Base-by-base conservation (phyloP, 2,113 vertebrate genomes). In the Calonectris borealis region DNA sequence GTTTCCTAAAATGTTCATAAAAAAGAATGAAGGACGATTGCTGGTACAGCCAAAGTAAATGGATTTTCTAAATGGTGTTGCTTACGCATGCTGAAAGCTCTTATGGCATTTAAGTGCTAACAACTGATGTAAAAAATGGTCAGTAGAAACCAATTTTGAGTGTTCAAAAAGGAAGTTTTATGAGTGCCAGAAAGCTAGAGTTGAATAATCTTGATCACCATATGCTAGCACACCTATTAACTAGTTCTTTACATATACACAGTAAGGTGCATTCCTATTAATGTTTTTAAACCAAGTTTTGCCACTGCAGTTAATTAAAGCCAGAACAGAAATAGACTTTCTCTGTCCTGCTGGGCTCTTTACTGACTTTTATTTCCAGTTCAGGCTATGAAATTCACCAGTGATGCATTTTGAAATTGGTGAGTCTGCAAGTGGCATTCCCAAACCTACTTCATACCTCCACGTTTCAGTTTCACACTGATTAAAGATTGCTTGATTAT, bases 1-100 rank as follows among this genome's bases (percentile, higher is more conserved):
- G 66, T 92, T 92, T 79, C 55, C 48, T 86, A 55, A 93, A 95
- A 83, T 7, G 75, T 64, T 92, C 70, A 46, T 83, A 51, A 64
- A 49, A 58, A 60, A 58, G n/a, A 75, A 87, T 61, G 65, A 87
- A 91, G 73, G 51, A 58, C 0, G 2, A 62, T 79, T 62, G 69
- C 82, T 94, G 55, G 70, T 71, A 25, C 46, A 78, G 81, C 60
- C 88, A 68, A 88, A 91, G 82, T 75, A 87, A 96, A 94, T 92
- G 85, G 73, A 34, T 81, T 94, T 96, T 82, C 77, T 96, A 94
- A 90, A 93, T 93, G 69, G 51, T 4, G 2, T 91, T 94, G 82
- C 73, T 92, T 93, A 82, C 93, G 94, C 85, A 92, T 75, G 78
- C 91, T 92, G 88, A 94, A 96, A 90, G 85, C 60, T 84, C 94